Evolutionary conservation across 1,140 invertebrate species (phyloP).

Genomic region (Drosophila sproati): DNA sequence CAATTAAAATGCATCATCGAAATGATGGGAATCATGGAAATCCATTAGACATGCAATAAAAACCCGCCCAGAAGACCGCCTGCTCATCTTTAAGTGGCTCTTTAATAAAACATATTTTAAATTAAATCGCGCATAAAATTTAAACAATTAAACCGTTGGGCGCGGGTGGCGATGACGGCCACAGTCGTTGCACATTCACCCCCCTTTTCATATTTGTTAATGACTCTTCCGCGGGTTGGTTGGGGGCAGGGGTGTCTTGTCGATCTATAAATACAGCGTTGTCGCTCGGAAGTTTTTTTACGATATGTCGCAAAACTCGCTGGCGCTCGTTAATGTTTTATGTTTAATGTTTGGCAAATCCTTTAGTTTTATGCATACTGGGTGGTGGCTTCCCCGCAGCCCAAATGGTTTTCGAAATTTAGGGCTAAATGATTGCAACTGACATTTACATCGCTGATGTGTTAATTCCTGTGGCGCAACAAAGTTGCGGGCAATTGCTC

Average conservation of each 20-base stretch:
- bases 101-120: conserved; percentile 83
- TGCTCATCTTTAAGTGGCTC: conserved; percentile 67
- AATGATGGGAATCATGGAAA: conserved; percentile 62
- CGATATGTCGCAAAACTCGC: conserved; percentile 50
- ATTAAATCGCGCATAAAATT: conserved; percentile 80
- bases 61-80: conserved; percentile 8
- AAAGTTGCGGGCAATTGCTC: conserved; percentile 50
- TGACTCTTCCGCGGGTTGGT: conserved; percentile 38
- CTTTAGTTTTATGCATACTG: conserved; percentile 62
- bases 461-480: conserved; percentile 74
- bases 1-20: conserved; percentile 66
- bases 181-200: conserved; percentile 24
- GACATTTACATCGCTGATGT: conserved; percentile 65
- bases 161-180: conserved; percentile 60
- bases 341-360: conserved; percentile 72
- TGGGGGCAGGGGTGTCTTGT: conserved; percentile 40
- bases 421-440: conserved; percentile 48
- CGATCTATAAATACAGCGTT: conserved; percentile 71
- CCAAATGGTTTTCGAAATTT: conserved; percentile 29
- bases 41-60: conserved; percentile 72
- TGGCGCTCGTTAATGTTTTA: conserved; percentile 69
- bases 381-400: conserved; percentile 63
- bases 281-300: conserved; percentile 50
- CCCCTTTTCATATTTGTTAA: conserved; percentile 38
- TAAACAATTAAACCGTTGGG: conserved; percentile 74